Percentiles rank a stretch among this genome's conserved stretches.
phyloP scores from a whole-genome alignment of 2,888 invertebrate species.

The Melanophora roralis region DNA sequence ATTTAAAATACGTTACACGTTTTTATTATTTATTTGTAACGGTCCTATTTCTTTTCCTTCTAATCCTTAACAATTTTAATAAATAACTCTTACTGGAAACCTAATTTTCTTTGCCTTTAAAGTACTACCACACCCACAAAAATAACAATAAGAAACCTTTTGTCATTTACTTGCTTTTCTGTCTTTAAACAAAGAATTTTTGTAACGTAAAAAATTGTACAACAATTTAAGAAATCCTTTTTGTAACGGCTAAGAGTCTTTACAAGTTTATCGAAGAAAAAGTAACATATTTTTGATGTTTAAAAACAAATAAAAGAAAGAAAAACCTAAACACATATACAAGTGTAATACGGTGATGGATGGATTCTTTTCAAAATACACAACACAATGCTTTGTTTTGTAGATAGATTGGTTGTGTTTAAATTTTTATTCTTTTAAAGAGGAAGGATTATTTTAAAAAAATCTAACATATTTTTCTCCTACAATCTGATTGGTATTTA shows the following conservation, averaged over 20 bases:
- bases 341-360: slow-evolving; percentile 38
- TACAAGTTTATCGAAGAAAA: neutral
- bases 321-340: neutral
- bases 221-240: neutral
- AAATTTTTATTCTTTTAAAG: slow-evolving; percentile 1
- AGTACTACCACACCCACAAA: too few species aligned
- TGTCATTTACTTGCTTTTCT: neutral
- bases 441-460: too few species aligned
- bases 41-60: too few species aligned
- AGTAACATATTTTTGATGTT: slow-evolving; percentile 43
- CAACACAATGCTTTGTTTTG: neutral
- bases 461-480: too few species aligned
- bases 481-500: too few species aligned
- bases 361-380: neutral
- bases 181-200: neutral
- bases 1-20: too few species aligned
- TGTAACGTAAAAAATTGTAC: slow-evolving; percentile 4
- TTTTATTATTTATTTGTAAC: too few species aligned
- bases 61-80: too few species aligned
- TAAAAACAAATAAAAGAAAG: neutral
- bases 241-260: neutral
- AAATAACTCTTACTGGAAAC: too few species aligned
- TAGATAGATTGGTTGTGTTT: slow-evolving; percentile 5
- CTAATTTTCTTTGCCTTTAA: too few species aligned
- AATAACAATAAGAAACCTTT: too few species aligned